Conservation (phyloP, 2,113 vertebrate genomes). For the Urocolius indicus region DNA sequence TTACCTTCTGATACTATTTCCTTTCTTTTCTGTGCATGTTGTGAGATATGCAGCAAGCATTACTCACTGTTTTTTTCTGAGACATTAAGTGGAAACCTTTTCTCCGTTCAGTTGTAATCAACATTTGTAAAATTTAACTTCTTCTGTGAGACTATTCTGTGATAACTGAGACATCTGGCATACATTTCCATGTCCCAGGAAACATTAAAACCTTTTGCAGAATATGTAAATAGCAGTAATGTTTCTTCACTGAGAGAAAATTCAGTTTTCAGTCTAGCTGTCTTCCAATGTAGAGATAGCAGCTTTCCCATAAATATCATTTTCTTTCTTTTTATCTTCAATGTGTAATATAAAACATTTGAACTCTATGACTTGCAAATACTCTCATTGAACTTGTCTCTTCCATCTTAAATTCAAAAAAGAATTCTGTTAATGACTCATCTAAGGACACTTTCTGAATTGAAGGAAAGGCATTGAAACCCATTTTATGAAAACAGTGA, state of each 20-base stretch:
- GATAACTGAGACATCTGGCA: neutral
- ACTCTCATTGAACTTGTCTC: neutral
- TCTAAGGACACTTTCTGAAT: neutral
- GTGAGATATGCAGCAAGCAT: neutral
- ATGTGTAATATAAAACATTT: neutral
- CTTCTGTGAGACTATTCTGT: neutral
- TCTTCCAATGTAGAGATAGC: neutral
- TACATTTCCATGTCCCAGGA: neutral
- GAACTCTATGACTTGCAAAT: neutral
- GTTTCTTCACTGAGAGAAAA: neutral
- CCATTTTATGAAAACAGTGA: conserved; percentile 12
- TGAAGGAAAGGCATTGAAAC: neutral
- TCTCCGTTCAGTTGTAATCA: neutral
- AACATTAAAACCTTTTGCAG: neutral
- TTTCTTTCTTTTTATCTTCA: neutral
- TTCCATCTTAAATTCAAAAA: neutral
- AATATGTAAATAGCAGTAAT: neutral
- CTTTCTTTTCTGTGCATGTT: neutral
- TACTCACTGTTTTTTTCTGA: neutral
- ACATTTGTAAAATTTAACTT: neutral
- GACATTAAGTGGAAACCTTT: neutral
- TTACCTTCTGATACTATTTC: neutral
- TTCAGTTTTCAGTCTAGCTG: neutral
- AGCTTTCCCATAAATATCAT: neutral
- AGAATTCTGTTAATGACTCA: neutral